A percentile compares a stretch with the other conserved stretches of the same genome.
Evolutionary conservation across 2,797 vertebrate genomes (phyloP).

Genomic region (Catamblyrhynchus diadema): DNA sequence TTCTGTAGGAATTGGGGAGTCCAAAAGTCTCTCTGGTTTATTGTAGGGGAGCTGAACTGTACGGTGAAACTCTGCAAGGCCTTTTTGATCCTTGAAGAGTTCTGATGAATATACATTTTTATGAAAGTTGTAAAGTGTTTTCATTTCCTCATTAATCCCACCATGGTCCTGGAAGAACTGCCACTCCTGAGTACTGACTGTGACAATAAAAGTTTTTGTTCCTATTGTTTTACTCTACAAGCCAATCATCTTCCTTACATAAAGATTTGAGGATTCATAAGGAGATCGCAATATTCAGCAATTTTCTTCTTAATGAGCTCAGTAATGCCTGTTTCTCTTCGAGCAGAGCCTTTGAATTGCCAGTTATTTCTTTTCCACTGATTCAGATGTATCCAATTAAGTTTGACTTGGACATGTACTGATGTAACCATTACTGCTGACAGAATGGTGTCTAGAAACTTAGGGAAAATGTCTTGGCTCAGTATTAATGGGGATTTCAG

Average conservation of each 20-base stretch:
- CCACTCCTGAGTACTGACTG: constrained; percentile 63
- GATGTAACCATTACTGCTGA: constrained; percentile 38
- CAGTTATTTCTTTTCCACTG: constrained; percentile 63
- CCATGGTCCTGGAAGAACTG: constrained; percentile 64
- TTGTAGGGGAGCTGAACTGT: constrained; percentile 70
- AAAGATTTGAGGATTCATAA: constrained; percentile 61
- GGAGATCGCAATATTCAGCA: constrained; percentile 58
- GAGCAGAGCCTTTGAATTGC: constrained; percentile 59
- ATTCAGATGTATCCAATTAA: constrained; percentile 69
- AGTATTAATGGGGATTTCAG: neutral
- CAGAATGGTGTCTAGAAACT: constrained; percentile 16
- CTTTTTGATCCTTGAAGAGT: constrained; percentile 77
- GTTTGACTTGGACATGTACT: constrained; percentile 36
- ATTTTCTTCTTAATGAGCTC: constrained; percentile 72
- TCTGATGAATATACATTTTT: constrained; percentile 74
- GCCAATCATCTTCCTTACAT: constrained; percentile 48
- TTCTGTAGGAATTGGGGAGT: constrained; percentile 65
- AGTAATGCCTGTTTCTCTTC: constrained; percentile 57
- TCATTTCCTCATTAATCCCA: constrained; percentile 71
- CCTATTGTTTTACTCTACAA: constrained; percentile 68
- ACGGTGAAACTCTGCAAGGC: constrained; percentile 72
- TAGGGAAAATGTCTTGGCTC: constrained; percentile 20
- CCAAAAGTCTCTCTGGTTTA: constrained; percentile 67
- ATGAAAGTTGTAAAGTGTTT: constrained; percentile 72
- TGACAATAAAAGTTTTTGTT: constrained; percentile 56